phyloP scores from a whole-genome alignment of 2,888 invertebrate species.

The Chloroclysta siterata region DNA sequence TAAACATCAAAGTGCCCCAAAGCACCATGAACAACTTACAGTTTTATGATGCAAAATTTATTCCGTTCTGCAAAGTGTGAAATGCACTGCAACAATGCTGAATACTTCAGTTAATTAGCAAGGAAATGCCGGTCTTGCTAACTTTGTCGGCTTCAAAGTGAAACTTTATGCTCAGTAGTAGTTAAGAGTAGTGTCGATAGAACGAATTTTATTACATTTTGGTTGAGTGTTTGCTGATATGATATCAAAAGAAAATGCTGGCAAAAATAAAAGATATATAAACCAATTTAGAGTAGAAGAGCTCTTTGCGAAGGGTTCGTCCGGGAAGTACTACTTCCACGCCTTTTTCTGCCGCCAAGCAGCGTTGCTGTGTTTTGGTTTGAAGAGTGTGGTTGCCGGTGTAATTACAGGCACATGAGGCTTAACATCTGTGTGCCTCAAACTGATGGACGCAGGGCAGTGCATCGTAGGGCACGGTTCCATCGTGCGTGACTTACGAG shows the following conservation, averaged over 20 bases:
- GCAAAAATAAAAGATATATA: background rate
- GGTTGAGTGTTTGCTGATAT: background rate
- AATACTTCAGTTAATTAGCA: slow-evolving; percentile 64
- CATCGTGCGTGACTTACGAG: too few relatives aligned
- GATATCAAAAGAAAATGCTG: background rate
- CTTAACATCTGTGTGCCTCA: too few relatives aligned
- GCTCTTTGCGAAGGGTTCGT: too few relatives aligned
- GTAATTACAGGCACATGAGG: too few relatives aligned
- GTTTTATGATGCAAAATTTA: slow-evolving; percentile 48
- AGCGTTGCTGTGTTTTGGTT: too few relatives aligned
- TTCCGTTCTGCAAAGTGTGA: slow-evolving; percentile 49
- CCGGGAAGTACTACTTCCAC: too few relatives aligned
- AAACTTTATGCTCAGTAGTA: slow-evolving; percentile 30
- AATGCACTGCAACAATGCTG: slow-evolving; percentile 62
- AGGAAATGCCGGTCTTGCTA: slow-evolving; percentile 59
- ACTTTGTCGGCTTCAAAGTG: slow-evolving; percentile 55
- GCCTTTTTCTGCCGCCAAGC: too few relatives aligned
- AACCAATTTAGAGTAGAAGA: too few relatives aligned
- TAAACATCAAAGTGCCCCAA: background rate
- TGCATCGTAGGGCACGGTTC: too few relatives aligned
- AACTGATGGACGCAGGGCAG: too few relatives aligned
- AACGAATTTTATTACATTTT: slow-evolving; percentile 18
- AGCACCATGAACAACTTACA: background rate
- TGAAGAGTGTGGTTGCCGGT: too few relatives aligned
- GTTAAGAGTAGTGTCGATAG: slow-evolving; percentile 20